Conservation (phyloP, 2,113 vertebrate genomes). For the Pica pica region DNA sequence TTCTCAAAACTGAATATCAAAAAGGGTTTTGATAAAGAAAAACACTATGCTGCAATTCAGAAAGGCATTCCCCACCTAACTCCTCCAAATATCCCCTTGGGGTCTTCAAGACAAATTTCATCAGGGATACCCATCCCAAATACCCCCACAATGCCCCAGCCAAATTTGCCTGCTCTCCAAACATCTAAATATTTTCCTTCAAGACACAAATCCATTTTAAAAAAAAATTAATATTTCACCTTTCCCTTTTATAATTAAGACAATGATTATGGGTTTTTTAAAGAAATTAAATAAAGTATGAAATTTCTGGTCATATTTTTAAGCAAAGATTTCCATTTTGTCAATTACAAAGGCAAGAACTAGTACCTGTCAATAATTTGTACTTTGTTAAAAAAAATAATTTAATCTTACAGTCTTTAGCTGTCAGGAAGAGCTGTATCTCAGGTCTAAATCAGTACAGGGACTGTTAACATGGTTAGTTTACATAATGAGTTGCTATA, state of each 20-base stretch:
- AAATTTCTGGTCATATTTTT: background rate
- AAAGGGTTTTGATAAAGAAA: background rate
- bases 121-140: background rate
- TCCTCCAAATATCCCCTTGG: background rate
- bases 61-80: background rate
- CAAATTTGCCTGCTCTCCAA: background rate
- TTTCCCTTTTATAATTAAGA: background rate
- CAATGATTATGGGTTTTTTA: rapidly evolving
- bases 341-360: background rate
- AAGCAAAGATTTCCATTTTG: background rate
- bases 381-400: background rate
- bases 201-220: background rate
- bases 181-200: background rate
- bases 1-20: background rate
- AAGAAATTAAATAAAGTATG: background rate
- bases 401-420: background rate
- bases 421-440: background rate
- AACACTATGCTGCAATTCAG: background rate
- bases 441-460: background rate
- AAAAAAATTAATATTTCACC: background rate
- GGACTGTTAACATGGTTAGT: slow-evolving; percentile 25
- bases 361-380: background rate
- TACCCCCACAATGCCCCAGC: background rate
- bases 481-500: slow-evolving; percentile 47
- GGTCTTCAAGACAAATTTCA: rapidly evolving